A percentile compares a stretch with the other conserved stretches of the same genome.
Conservation (phyloP, 2,888 invertebrate genomes). For the Eristalinus aeneus region DNA sequence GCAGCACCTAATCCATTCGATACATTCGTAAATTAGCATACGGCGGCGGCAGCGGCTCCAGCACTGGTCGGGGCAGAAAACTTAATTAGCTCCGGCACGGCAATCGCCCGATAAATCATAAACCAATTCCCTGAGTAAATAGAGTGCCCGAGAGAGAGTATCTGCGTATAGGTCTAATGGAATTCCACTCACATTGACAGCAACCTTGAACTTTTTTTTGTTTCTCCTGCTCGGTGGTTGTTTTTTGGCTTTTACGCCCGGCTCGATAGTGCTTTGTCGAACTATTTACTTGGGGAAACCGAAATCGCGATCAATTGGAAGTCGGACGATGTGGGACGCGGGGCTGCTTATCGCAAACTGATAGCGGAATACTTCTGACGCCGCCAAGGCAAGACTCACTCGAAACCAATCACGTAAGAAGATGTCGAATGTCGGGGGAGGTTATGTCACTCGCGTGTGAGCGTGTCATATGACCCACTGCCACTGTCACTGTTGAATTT, state of each 20-base stretch:
- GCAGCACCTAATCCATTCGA: slow-evolving; percentile 1
- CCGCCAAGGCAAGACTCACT: neutral
- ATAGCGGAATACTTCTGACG: neutral
- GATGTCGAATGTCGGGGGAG: neutral
- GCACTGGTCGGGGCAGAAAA: neutral
- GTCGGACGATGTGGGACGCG: no score
- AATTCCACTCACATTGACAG: slow-evolving; percentile 37
- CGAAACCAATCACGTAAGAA: neutral
- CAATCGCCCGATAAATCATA: slow-evolving; percentile 35
- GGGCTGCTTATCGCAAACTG: neutral
- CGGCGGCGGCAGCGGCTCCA: neutral
- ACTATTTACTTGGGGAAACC: neutral
- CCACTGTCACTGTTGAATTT: neutral
- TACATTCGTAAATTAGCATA: slow-evolving; percentile 22
- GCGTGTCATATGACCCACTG: neutral
- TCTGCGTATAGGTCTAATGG: slow-evolving; percentile 7
- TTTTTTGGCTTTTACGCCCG: neutral
- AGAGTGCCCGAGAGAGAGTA: neutral
- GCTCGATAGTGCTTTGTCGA: slow-evolving; percentile 6
- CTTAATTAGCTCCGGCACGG: slow-evolving; percentile 28
- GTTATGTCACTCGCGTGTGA: neutral
- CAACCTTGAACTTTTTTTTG: slow-evolving; percentile 55
- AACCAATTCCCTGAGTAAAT: slow-evolving; percentile 3
- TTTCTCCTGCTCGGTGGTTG: neutral
- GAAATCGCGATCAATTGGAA: neutral